Conservation (phyloP, 2,113 vertebrate species). For the Sinocyclocheilus rhinocerous region DNA sequence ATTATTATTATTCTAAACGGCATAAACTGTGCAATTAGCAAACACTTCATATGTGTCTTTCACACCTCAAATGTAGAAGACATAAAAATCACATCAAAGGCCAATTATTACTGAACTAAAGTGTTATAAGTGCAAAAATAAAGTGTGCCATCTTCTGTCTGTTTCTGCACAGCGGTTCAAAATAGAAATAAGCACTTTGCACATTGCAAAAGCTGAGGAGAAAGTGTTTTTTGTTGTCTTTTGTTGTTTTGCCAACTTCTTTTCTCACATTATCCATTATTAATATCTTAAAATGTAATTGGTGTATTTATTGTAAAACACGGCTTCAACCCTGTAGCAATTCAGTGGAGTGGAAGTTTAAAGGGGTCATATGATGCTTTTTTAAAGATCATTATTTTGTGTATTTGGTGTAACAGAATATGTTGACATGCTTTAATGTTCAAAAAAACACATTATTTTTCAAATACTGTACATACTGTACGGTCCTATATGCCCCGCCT, state of each 20-base stretch:
- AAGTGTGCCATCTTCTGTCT: background rate
- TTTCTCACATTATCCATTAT: constrained; percentile 43
- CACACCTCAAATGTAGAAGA: background rate
- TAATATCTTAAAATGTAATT: constrained; percentile 37
- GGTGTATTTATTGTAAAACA: constrained; percentile 38
- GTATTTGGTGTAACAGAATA: no score
- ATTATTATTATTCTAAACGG: background rate
- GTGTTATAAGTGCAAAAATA: background rate
- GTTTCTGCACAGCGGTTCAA: background rate
- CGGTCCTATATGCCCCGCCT: no score
- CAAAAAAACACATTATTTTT: no score
- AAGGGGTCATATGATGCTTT: no score
- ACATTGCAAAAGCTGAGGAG: background rate
- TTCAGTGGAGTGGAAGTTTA: constrained; percentile 28
- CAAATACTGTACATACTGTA: no score
- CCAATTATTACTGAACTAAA: constrained; percentile 1
- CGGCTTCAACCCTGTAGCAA: constrained; percentile 25
- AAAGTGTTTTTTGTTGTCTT: background rate
- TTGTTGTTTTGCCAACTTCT: constrained; percentile 19
- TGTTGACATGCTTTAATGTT: no score
- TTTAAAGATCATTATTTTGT: no score
- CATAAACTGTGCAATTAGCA: background rate
- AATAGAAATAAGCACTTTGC: constrained; percentile 19
- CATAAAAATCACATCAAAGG: constrained; percentile 21
- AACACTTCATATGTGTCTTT: background rate